Conservation (phyloP, 2,888 invertebrate genomes). For the Silvanus unidentatus region DNA sequence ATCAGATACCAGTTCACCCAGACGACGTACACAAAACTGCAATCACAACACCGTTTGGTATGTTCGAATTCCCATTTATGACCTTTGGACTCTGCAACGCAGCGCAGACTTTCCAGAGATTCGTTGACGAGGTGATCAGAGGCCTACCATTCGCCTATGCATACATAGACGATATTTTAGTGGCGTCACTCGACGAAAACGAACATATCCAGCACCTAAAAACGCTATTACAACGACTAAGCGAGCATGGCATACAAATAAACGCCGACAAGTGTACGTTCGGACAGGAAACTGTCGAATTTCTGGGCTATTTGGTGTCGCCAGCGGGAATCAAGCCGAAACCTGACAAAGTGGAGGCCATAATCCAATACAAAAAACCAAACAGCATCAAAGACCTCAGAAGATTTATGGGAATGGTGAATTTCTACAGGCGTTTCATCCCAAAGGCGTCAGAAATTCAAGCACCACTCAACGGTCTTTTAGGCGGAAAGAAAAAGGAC, state of each 20-base stretch:
- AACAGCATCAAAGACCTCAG: slow-evolving; percentile 8
- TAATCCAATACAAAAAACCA: slow-evolving; percentile 22
- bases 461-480: slow-evolving; percentile 8
- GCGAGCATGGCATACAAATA: slow-evolving; percentile 21
- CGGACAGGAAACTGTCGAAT: slow-evolving; percentile 19
- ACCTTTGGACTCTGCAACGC: slow-evolving; percentile 41
- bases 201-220: slow-evolving; percentile 22
- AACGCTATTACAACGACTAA: slow-evolving; percentile 22
- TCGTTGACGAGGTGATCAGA: slow-evolving; percentile 30
- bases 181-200: slow-evolving; percentile 20
- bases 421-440: slow-evolving; percentile 18
- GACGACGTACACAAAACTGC: slow-evolving; percentile 28
- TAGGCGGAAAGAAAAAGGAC: slow-evolving; percentile 1
- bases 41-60: slow-evolving; percentile 24
- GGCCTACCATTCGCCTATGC: slow-evolving; percentile 5
- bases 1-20: slow-evolving; percentile 22
- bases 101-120: slow-evolving; percentile 40
- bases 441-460: slow-evolving; percentile 12
- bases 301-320: slow-evolving; percentile 27
- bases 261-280: slow-evolving; percentile 35
- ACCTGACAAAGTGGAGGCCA: slow-evolving; percentile 30
- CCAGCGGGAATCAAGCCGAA: slow-evolving; percentile 30
- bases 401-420: slow-evolving; percentile 18
- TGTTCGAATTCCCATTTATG: slow-evolving; percentile 33
- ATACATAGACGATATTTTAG: slow-evolving; percentile 28